phyloP scores from a whole-genome alignment of 1,140 invertebrate genomes.

The Caenorhabditis remanei region DNA sequence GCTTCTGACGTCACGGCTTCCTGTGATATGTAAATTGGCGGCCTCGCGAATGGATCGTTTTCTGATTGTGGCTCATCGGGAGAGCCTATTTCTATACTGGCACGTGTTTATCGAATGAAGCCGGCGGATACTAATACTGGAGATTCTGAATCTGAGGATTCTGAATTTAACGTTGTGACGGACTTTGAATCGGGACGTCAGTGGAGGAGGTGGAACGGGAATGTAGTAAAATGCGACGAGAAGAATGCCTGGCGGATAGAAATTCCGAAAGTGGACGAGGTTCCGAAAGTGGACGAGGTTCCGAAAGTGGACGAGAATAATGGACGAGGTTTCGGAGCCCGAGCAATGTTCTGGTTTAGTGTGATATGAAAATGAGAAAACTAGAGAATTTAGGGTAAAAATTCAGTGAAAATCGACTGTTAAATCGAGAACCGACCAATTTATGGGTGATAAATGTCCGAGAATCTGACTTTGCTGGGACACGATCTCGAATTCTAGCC shows the following conservation, averaged over 20 bases:
- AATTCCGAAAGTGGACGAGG: not conserved
- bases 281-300: not conserved
- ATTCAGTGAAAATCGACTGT: no score
- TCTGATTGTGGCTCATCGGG: not conserved
- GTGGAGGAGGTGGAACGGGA: not conserved
- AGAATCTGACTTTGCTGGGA: no score
- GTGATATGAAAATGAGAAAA: no score
- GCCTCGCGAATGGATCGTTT: not conserved
- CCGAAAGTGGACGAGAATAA: no score
- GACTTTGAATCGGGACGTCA: not conserved
- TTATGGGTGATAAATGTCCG: no score
- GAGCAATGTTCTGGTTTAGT: no score
- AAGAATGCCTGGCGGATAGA: not conserved
- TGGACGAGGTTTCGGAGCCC: no score
- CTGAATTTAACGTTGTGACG: not conserved
- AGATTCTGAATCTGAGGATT: not conserved
- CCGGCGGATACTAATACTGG: not conserved
- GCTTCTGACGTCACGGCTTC: not conserved
- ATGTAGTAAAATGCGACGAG: not conserved
- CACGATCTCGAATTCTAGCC: no score
- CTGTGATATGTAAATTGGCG: not conserved
- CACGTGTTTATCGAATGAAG: not conserved
- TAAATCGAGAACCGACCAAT: no score
- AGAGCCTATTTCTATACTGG: not conserved
- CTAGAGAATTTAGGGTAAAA: no score